Conservation (phyloP, 2,113 vertebrate genomes). For the Chamaea fasciata region DNA sequence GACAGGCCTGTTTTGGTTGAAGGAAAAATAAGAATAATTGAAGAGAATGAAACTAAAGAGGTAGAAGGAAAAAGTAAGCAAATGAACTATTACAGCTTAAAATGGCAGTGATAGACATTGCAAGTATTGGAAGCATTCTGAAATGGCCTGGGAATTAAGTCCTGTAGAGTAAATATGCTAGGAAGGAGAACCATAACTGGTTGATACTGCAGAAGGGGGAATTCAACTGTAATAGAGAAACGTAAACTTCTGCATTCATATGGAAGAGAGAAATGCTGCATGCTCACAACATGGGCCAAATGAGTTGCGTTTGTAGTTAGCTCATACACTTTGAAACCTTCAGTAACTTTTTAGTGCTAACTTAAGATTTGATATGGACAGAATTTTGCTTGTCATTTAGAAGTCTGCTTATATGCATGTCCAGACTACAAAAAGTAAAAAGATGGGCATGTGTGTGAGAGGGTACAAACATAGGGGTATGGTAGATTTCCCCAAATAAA, state of each 20-base stretch:
- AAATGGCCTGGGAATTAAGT: background rate
- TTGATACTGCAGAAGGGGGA: fast-evolving
- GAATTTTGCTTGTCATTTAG: background rate
- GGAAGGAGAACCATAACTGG: background rate
- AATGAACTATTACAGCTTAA: background rate
- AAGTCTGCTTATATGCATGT: background rate
- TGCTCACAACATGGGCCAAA: background rate
- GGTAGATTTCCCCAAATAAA: background rate
- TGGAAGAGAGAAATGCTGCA: background rate
- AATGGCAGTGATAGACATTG: background rate
- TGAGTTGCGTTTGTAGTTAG: background rate
- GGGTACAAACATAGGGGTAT: background rate
- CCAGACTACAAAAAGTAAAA: background rate
- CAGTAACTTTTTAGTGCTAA: background rate
- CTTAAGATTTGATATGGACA: background rate
- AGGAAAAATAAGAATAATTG: background rate
- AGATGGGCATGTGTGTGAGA: fast-evolving
- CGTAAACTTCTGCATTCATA: background rate
- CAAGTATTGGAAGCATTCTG: background rate
- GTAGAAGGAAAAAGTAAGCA: background rate
- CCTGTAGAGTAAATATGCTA: background rate
- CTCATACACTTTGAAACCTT: background rate
- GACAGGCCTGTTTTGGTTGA: background rate
- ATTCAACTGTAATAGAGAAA: background rate
- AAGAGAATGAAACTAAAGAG: background rate